Conservation (phyloP, 2,888 invertebrate species). For the Acleris laterana region DNA sequence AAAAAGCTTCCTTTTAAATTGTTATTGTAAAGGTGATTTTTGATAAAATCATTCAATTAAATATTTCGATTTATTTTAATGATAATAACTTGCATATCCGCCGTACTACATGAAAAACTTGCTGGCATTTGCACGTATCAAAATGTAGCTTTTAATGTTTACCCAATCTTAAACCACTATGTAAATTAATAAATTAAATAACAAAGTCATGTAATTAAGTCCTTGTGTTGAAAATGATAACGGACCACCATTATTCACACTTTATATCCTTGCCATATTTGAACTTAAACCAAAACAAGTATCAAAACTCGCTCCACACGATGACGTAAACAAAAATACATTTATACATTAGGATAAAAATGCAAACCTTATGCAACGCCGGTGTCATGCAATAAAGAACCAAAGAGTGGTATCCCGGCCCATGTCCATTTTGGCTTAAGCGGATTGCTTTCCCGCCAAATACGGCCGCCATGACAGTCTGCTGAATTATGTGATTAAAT, state of each 20-base stretch:
- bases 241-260: constrained; percentile 3
- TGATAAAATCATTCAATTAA: no score
- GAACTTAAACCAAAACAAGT: constrained; percentile 13
- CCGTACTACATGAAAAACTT: no score
- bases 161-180: not conserved
- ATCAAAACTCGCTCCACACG: constrained; percentile 1
- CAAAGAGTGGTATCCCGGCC: constrained; percentile 66
- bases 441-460: constrained; percentile 83
- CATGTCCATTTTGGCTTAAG: constrained; percentile 76
- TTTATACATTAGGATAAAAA: constrained; percentile 56
- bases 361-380: constrained; percentile 59
- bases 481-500: constrained; percentile 80
- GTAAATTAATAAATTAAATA: not conserved
- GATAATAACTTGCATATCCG: no score
- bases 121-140: no score
- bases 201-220: not conserved
- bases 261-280: constrained; percentile 8
- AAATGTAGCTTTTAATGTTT: no score
- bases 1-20: no score
- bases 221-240: constrained; percentile 19
- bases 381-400: constrained; percentile 74
- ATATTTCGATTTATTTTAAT: no score
- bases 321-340: constrained; percentile 24
- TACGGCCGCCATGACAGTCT: constrained; percentile 78
- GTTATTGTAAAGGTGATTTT: no score